Base-by-base conservation (phyloP, 1,140 invertebrate species). In the Drosophila guanche region DNA sequence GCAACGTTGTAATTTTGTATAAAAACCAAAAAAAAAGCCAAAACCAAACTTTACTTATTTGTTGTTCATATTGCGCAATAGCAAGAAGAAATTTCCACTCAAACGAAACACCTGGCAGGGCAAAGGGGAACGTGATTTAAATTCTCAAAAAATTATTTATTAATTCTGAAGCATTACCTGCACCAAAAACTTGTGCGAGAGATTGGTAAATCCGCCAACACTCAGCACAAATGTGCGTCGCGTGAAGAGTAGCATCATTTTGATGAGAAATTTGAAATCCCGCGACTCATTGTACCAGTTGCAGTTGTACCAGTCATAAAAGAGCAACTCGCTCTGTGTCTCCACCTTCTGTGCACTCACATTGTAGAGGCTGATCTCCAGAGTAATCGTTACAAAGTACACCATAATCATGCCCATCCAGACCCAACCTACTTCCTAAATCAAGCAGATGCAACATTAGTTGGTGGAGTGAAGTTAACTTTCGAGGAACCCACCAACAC, bases 1-100 rank as follows among this genome's bases (percentile, higher is more conserved):
- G 78, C 75, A 83, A 79, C 79, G 84, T 88, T 88, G 84, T 88
- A 75, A 83, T 76, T 88, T 86, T 85, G 71, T 86, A 86, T 51
- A 65, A 55, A 20, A 20, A 20, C 16, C 16, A 20, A 20, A 20
- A 20, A 20, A 20, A 20, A 20, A 20, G 51, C 43, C 48, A 25
- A 55, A 61, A 16, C 4, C 33, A 6, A 47, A 0, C 43, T 37
- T 0, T 6, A 6, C 33, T 47, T 61, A 89, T 76, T 88, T 86
- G 58, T 83, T 68, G 54, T 76, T 88, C 79, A 88, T 88, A 52
- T 88, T 88, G 16, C 79, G 63, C 20, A 88, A 58, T 1, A 88
- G 60, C 43, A 88, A 20, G 79, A 88, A 88, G 62, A 88, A 88
- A 57, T 88, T 88, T n/a, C 83, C 83, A 56, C 83, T 88, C 41